Evolutionary conservation across 2,113 vertebrate genomes (phyloP).

Genomic region (Eclectus roratus): DNA sequence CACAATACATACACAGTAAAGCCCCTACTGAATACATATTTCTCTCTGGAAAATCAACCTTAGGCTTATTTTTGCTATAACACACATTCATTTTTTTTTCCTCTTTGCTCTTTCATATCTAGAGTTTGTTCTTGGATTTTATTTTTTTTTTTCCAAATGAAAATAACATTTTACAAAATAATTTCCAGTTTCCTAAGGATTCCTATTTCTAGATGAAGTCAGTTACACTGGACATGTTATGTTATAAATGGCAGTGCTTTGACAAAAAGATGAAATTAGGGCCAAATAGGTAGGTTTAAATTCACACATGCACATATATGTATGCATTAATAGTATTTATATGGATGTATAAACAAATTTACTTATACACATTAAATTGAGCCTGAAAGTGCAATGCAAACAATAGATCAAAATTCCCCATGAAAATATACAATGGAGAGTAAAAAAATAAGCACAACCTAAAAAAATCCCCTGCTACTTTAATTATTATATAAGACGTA

Average conservation of each 20-base stretch:
- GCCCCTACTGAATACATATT: neutral
- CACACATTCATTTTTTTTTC: neutral
- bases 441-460: neutral
- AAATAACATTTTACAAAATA: neutral
- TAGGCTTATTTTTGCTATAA: neutral
- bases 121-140: neutral
- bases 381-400: neutral
- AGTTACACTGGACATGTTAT: neutral
- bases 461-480: slow-evolving; percentile 25
- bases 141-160: neutral
- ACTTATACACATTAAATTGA: neutral
- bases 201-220: neutral
- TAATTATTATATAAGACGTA: slow-evolving; percentile 53
- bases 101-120: neutral
- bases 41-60: neutral
- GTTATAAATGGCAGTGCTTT: neutral
- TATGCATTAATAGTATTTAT: neutral
- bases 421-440: neutral
- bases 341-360: neutral
- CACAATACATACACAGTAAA: neutral
- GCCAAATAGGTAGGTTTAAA: slow-evolving; percentile 8
- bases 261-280: neutral
- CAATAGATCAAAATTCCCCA: neutral
- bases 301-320: neutral
- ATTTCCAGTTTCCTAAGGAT: neutral